Conservation (phyloP, 2,888 invertebrate genomes). For the Himalopsyche anomala region DNA sequence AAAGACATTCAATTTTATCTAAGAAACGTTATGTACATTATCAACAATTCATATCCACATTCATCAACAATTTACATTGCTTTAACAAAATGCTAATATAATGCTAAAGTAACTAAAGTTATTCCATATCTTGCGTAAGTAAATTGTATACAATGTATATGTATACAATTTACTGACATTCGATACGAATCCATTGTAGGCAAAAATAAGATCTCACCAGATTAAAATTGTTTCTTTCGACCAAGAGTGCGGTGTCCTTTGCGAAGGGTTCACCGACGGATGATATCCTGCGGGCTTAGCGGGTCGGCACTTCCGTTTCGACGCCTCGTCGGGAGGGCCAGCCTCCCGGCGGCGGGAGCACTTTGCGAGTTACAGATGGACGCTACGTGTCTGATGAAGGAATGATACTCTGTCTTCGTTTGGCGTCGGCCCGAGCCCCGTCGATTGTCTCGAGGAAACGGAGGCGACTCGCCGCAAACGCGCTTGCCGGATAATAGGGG, state of each 20-base stretch:
- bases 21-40: background rate
- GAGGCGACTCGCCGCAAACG: slow-evolving; percentile 4
- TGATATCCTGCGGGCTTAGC: slow-evolving; percentile 3
- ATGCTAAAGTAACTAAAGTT: no score
- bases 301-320: slow-evolving; percentile 27
- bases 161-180: no score
- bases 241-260: background rate
- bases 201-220: background rate
- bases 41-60: no score
- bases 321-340: slow-evolving; percentile 6
- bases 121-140: no score
- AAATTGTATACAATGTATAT: no score
- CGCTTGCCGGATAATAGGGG: slow-evolving; percentile 12
- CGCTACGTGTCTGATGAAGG: slow-evolving; percentile 51
- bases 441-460: slow-evolving; percentile 38
- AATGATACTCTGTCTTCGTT: slow-evolving; percentile 46
- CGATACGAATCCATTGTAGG: background rate
- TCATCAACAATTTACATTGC: no score
- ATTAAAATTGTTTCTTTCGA: slow-evolving; percentile 6
- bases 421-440: slow-evolving; percentile 39
- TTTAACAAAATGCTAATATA: no score
- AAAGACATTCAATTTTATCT: slow-evolving; percentile 33
- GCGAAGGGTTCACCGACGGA: slow-evolving; percentile 17
- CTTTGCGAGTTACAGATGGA: slow-evolving; percentile 59
- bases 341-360: background rate